Conservation (phyloP, 2,797 vertebrate species). For the Sebastes variabilis region DNA sequence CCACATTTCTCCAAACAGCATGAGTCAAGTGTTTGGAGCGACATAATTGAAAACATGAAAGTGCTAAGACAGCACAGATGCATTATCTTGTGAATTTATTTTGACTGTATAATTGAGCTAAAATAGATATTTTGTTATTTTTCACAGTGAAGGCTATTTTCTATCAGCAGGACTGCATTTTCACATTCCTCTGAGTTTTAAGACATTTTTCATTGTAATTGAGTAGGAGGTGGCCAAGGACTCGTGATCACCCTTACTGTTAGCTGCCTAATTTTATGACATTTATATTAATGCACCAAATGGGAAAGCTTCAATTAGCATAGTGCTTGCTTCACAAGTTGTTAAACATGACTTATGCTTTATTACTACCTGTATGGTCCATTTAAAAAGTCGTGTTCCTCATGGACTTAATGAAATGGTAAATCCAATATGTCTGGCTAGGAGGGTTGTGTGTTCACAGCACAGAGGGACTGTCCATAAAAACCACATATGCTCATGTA, state of each 20-base stretch:
- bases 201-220: constrained; percentile 21
- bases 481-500: constrained; percentile 27
- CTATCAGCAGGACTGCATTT: neutral
- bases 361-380: constrained; percentile 51
- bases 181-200: neutral
- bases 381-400: constrained; percentile 56
- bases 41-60: neutral
- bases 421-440: constrained; percentile 49
- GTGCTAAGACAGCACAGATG: neutral
- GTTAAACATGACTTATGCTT: constrained; percentile 68
- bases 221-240: constrained; percentile 1
- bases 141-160: neutral
- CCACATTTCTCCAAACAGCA: neutral
- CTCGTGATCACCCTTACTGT: constrained; percentile 27
- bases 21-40: neutral
- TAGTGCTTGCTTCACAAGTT: constrained; percentile 57
- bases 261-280: constrained; percentile 49
- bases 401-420: constrained; percentile 65
- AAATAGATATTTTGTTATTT: neutral
- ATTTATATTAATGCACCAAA: constrained; percentile 55
- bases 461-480: constrained; percentile 35
- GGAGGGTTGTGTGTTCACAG: constrained; percentile 31
- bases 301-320: constrained; percentile 60
- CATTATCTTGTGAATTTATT: neutral
- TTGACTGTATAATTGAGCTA: neutral